phyloP scores from a whole-genome alignment of 1,140 invertebrate genomes.

The Arion vulgaris region DNA sequence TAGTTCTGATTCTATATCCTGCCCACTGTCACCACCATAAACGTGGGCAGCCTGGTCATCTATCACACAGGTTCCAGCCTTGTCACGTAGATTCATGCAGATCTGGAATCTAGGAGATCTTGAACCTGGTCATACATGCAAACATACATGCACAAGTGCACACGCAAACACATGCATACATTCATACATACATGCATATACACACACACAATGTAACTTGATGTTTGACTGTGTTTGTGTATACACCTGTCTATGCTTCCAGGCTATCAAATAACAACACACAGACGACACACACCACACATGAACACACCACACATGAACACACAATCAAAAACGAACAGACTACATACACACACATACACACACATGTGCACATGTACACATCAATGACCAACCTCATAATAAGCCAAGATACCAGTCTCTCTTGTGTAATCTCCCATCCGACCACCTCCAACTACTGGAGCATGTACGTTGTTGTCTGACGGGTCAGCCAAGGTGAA shows the following conservation, averaged over 20 bases:
- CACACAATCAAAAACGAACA: too few relatives aligned
- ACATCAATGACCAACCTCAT: conserved; percentile 78
- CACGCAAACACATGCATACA: too few relatives aligned
- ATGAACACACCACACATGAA: too few relatives aligned
- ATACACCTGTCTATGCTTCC: too few relatives aligned
- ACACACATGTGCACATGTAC: background rate
- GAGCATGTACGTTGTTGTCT: conserved; percentile 89
- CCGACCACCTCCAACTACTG: conserved; percentile 80
- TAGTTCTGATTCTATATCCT: conserved; percentile 86
- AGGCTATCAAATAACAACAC: too few relatives aligned
- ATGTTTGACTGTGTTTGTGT: too few relatives aligned
- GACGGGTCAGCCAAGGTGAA: conserved; percentile 82
- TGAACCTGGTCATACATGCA: too few relatives aligned
- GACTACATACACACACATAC: too few relatives aligned
- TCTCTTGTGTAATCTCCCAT: conserved; percentile 81
- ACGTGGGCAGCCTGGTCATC: conserved; percentile 85
- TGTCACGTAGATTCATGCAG: conserved; percentile 56
- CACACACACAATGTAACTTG: too few relatives aligned
- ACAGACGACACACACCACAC: too few relatives aligned
- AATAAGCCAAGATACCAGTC: conserved; percentile 92
- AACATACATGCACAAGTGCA: too few relatives aligned
- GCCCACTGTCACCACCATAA: conserved; percentile 87
- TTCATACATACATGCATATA: too few relatives aligned
- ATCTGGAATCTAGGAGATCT: conserved; percentile 48
- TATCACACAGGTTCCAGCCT: conserved; percentile 74